Evolutionary conservation across 2,888 invertebrate genomes (phyloP).

Genomic region (Oscheius myriophilus): DNA sequence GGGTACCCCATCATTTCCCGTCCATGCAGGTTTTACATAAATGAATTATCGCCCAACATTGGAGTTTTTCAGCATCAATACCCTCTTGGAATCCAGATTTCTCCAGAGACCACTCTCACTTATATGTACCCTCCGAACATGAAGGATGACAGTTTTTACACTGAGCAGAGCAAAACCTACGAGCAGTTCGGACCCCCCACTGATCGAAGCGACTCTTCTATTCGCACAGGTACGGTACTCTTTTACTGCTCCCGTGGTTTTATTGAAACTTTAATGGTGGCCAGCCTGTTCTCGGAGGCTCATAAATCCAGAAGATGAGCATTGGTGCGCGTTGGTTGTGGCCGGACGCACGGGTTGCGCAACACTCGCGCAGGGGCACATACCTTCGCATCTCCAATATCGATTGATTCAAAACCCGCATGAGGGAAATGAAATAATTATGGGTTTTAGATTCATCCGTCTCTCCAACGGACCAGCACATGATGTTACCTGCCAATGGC

Average conservation of each 20-base stretch:
- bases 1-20: conserved; percentile 15
- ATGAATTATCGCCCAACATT: neutral
- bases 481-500: conserved; percentile 9
- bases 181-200: conserved; percentile 7
- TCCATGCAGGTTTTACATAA: conserved; percentile 20
- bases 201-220: conserved; percentile 18
- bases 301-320: conserved; percentile 20
- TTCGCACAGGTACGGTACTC: conserved; percentile 14
- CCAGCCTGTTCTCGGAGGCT: too few species aligned
- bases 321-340: conserved; percentile 31
- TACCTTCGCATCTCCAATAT: conserved; percentile 9
- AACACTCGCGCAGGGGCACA: conserved; percentile 17
- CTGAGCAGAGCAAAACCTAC: conserved; percentile 1
- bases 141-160: conserved; percentile 10
- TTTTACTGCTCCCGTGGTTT: too few species aligned
- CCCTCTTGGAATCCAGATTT: conserved; percentile 18
- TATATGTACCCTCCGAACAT: neutral
- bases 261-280: too few species aligned
- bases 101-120: neutral
- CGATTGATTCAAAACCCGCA: neutral
- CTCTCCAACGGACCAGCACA: conserved; percentile 21
- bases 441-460: conserved; percentile 3
- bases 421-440: neutral
- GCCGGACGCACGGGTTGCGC: conserved; percentile 28
- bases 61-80: conserved; percentile 8